Conservation (phyloP, 2,888 invertebrate genomes). For the Nineta flava region DNA sequence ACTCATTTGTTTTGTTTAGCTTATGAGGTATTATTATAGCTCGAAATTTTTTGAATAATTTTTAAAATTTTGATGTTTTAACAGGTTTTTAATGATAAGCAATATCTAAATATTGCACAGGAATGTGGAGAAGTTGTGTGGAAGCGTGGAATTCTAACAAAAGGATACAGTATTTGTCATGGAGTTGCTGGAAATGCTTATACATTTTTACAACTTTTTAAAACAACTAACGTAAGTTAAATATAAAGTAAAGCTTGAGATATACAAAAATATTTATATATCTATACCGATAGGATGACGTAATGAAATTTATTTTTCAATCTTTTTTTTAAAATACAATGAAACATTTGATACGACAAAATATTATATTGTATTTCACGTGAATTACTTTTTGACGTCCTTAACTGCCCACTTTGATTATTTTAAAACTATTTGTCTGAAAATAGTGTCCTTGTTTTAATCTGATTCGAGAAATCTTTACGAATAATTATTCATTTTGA, state of each 20-base stretch:
- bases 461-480: not conserved
- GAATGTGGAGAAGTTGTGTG: conserved; percentile 65
- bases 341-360: too few species aligned
- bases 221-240: conserved; percentile 46
- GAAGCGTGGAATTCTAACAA: conserved; percentile 61
- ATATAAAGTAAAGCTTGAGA: not conserved
- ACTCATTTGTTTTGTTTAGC: conserved; percentile 53
- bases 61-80: conserved; percentile 7
- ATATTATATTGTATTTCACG: too few species aligned
- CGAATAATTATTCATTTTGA: conserved; percentile 9
- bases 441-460: not conserved
- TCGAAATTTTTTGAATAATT: not conserved
- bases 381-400: too few species aligned
- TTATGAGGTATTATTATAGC: conserved; percentile 34
- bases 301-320: too few species aligned
- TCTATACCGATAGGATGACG: too few species aligned
- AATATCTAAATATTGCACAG: conserved; percentile 51
- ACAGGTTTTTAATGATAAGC: conserved; percentile 49
- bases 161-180: conserved; percentile 80
- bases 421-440: not conserved
- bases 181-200: conserved; percentile 82
- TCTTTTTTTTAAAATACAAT: too few species aligned
- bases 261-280: too few species aligned
- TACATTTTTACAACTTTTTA: conserved; percentile 60
- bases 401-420: too few species aligned